phyloP scores from a whole-genome alignment of 2,113 vertebrate species.

The Polypterus bichir region DNA sequence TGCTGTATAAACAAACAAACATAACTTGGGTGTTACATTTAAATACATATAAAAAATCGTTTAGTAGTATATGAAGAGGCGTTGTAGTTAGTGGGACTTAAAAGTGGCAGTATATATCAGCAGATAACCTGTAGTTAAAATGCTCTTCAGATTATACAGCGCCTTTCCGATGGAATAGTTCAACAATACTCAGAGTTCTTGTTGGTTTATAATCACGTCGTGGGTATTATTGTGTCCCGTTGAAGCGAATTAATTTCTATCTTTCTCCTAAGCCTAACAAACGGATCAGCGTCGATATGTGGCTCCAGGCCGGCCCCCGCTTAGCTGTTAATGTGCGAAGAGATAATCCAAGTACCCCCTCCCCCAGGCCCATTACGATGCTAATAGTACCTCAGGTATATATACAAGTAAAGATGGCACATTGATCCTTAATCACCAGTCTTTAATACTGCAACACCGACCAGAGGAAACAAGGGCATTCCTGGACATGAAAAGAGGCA shows the following conservation, averaged over 20 bases:
- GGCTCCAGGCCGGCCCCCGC: constrained; percentile 40
- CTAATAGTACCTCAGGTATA: constrained; percentile 56
- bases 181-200: no score
- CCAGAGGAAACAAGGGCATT: background rate
- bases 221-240: no score
- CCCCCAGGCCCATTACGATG: constrained; percentile 34
- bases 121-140: no score
- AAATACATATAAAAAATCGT: no score
- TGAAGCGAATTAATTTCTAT: constrained; percentile 16
- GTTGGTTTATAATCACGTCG: no score
- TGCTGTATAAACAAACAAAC: no score
- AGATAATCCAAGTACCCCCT: constrained; percentile 60
- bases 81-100: no score
- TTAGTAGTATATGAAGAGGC: no score
- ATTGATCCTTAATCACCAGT: constrained; percentile 34
- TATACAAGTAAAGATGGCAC: constrained; percentile 44
- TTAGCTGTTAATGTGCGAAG: constrained; percentile 47
- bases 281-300: constrained; percentile 48
- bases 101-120: no score
- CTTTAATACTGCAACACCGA: background rate
- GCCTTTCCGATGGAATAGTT: no score
- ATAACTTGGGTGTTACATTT: no score
- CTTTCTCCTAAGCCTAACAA: constrained; percentile 52
- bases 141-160: no score
- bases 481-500: background rate